Evolutionary conservation across 2,888 invertebrate genomes (phyloP), one percentile per base, ranked within the genome.

Genomic region (Icerya purchasi): DNA sequence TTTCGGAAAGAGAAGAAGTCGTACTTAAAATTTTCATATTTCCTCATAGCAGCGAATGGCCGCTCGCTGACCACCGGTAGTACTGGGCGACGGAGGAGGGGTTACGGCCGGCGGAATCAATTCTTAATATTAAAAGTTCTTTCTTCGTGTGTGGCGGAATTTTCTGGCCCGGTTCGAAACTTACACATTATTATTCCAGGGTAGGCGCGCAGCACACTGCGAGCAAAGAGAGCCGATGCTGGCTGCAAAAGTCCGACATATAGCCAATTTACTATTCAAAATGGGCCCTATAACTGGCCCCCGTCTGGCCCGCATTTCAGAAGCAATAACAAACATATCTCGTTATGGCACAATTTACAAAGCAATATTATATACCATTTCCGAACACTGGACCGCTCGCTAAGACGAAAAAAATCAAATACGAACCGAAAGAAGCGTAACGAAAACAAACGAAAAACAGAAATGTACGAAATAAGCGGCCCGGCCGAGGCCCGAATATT

Each of bases 71-170:
- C n/a, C n/a, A n/a, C n/a, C n/a, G n/a, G n/a, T n/a, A n/a, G n/a
- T n/a, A n/a, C n/a, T n/a, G n/a, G n/a, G n/a, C n/a, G n/a, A n/a
- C n/a, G n/a, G n/a, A n/a, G n/a, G n/a, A n/a, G n/a, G n/a, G n/a
- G n/a, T n/a, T n/a, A n/a, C n/a, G n/a, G n/a, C n/a, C n/a, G n/a
- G 14, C 36, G 14, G 14, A 36, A 56, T 56, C 56, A 56, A 56
- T 56, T 56, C 56, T 56, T 56, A 56, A 56, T 56, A 56, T 56
- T 56, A 56, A 56, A 56, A 56, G 56, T 56, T 56, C 50, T 56
- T 56, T 50, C 56, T 50, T 23, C 55, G 36, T 55, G 36, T 49
- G 55, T 55, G 55, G 49, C 36, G 49, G 36, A 55, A 49, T 49
- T 49, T 49, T 36, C 55, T 49, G 49, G 24, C 36, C 55, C 49